Percentiles rank a stretch among this genome's conserved stretches.
Conservation (phyloP, 2,888 invertebrate species). For the Pseudanteris insignis region DNA sequence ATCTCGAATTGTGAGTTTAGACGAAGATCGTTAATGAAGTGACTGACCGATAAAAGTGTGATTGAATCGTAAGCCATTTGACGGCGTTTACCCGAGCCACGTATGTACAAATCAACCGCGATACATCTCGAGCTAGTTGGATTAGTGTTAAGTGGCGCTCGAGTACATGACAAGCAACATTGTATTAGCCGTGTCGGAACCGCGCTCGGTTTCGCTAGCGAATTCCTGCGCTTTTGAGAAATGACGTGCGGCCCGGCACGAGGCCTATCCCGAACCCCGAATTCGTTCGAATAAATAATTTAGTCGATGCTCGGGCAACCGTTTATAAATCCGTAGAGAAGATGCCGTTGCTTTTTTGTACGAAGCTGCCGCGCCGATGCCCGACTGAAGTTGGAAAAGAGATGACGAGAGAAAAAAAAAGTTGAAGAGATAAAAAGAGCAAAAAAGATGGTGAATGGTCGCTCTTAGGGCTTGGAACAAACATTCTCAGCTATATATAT, state of each 20-base stretch:
- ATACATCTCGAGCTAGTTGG: constrained; percentile 26
- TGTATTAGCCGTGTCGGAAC: constrained; percentile 16
- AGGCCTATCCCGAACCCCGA: constrained; percentile 1
- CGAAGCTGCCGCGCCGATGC: constrained; percentile 7
- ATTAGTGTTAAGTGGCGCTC: constrained; percentile 36
- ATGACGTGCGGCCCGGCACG: constrained; percentile 3
- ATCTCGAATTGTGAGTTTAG: too few relatives aligned
- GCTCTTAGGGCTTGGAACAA: too few relatives aligned
- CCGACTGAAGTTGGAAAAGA: constrained; percentile 6
- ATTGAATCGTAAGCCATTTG: constrained; percentile 34
- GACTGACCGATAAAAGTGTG: constrained; percentile 24
- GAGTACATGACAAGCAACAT: constrained; percentile 28
- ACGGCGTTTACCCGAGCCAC: constrained; percentile 9
- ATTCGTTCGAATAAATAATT: constrained; percentile 15
- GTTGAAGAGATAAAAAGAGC: background rate
- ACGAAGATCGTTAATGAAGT: too few relatives aligned
- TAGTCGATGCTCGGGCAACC: constrained; percentile 7
- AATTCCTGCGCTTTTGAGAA: constrained; percentile 17
- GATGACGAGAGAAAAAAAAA: background rate
- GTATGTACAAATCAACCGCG: constrained; percentile 31
- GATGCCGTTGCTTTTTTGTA: constrained; percentile 9
- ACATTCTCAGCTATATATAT: too few relatives aligned
- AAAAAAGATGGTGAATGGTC: too few relatives aligned
- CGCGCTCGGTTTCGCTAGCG: constrained; percentile 5
- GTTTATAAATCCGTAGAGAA: constrained; percentile 1